A percentile compares a stretch with the other conserved stretches of the same genome.
phyloP scores from a whole-genome alignment of 2,113 vertebrate species.

The Pituophis catenifer region DNA sequence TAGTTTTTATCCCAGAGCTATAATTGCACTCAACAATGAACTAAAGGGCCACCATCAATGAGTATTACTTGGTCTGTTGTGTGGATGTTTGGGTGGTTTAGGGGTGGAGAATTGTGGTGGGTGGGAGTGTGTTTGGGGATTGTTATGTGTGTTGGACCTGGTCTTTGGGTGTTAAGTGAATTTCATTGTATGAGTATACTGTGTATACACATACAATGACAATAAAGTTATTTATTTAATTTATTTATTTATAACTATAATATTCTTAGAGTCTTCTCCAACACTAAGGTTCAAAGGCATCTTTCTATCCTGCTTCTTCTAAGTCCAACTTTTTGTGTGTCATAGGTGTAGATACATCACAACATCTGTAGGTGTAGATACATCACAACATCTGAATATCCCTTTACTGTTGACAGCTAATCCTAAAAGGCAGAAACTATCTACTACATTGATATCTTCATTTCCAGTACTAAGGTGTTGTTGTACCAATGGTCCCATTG shows the following conservation, averaged over 20 bases:
- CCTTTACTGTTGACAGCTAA: neutral
- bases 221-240: no score
- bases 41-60: no score
- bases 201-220: no score
- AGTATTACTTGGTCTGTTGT: no score
- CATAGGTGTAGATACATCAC: neutral
- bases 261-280: neutral
- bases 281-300: neutral
- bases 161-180: no score
- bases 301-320: neutral
- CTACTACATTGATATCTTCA: neutral
- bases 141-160: no score
- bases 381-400: neutral
- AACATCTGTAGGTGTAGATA: neutral
- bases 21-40: no score
- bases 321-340: neutral
- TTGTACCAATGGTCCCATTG: neutral
- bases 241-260: neutral
- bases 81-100: no score
- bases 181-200: no score
- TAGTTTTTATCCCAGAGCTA: no score
- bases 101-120: no score
- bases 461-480: neutral
- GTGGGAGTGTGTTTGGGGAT: no score
- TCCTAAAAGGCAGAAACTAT: neutral